Conservation (phyloP, 2,113 vertebrate genomes). For the Beaufortia kweichowensis region DNA sequence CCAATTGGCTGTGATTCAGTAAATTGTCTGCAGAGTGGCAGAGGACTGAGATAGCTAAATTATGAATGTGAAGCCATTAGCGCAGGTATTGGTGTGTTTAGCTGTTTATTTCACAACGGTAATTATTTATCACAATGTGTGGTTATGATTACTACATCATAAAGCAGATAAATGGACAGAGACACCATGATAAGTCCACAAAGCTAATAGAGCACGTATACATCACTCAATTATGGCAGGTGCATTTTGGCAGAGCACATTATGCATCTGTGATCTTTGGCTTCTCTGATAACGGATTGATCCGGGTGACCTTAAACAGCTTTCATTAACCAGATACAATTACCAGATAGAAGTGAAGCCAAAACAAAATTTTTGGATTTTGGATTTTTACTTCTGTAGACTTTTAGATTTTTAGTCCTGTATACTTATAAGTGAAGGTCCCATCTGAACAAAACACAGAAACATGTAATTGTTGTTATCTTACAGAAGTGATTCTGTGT, state of each 20-base stretch:
- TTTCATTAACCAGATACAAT: conserved; percentile 7
- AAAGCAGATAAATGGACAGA: conserved; percentile 47
- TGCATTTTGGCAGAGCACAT: conserved; percentile 28
- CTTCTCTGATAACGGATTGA: conserved; percentile 31
- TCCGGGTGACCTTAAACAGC: not conserved
- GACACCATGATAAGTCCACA: conserved; percentile 40
- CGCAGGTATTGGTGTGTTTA: conserved; percentile 44
- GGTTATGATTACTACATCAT: conserved; percentile 52
- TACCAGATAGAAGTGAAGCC: not conserved
- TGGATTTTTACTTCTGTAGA: no score
- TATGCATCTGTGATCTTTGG: conserved; percentile 1
- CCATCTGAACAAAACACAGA: conserved; percentile 10
- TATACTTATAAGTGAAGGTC: not conserved
- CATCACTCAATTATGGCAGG: conserved; percentile 23
- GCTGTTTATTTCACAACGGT: conserved; percentile 50
- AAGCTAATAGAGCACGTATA: conserved; percentile 48
- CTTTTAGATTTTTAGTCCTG: no score
- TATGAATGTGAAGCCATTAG: conserved; percentile 60
- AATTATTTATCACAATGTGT: conserved; percentile 59
- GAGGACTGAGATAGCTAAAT: conserved; percentile 47
- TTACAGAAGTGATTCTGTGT: not conserved
- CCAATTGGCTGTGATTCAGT: conserved; percentile 54
- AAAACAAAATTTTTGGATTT: no score
- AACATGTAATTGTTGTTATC: not conserved
- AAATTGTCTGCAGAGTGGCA: conserved; percentile 47